Base-by-base conservation (phyloP, 2,797 vertebrate genomes). In the Philypnodon macrostomus region DNA sequence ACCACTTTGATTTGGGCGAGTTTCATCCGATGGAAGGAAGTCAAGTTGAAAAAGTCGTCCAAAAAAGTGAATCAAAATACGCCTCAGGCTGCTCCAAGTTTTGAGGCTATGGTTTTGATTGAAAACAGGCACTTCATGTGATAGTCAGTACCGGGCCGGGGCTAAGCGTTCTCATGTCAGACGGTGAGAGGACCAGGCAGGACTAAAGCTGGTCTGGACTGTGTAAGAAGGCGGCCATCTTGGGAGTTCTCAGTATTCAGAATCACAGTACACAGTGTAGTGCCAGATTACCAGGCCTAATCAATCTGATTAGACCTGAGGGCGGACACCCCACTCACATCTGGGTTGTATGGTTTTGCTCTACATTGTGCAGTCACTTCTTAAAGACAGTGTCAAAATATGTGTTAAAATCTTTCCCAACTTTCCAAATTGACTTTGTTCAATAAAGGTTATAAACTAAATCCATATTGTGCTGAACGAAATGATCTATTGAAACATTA, bases 1-100 rank as follows among this genome's bases (percentile, higher is more conserved):
- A 55, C 71, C 39, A 63, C 76, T 84, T 87, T 87, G 78, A 83
- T 86, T 84, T 82, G 49, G 76, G 66, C 70, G 62, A 69, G 76
- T 80, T 88, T 87, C 84, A 83, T 88, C 84, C 84, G 81, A 84
- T 79, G 85, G 87, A 86, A 91, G 89, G 87, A 91, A 91, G 87
- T 87, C 37, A 40, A 80, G 82, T 76, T 81, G 73, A 86, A 79
- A 84, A 73, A 71, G n/a, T n/a, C n/a, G n/a, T n/a, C n/a, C 61
- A 41, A 57, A 82, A 75, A 79, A 73, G 63, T 63, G 60, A 58
- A 80, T 70, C 64, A 70, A 72, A 75, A 71, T 68, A 70, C 62
- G 63, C 56, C 56, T 52, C 57, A 39, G 53, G 58, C 45, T 11
- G 48, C 61, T n/a, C n/a, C n/a, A 35, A 54, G 61, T 77, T 47